Evolutionary conservation across 2,797 vertebrate genomes (phyloP).

Genomic region (Cichlasoma orientale): DNA sequence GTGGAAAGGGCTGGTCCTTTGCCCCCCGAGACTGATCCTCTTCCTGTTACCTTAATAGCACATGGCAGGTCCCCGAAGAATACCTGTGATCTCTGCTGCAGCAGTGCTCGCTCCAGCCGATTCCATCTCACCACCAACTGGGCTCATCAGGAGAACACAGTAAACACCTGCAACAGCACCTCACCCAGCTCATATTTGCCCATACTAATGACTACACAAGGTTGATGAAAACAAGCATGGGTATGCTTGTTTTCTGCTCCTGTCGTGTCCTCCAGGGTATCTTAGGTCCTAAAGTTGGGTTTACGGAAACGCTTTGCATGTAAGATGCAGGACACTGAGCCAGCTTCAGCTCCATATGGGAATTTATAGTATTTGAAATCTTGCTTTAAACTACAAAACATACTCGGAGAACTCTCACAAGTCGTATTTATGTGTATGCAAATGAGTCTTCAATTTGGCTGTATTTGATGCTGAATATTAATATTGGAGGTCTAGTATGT

Average conservation of each 20-base stretch:
- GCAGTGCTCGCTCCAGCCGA: constrained; percentile 3
- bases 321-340: background rate
- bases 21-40: background rate
- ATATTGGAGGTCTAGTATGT: background rate
- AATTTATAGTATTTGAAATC: background rate
- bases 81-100: constrained; percentile 32
- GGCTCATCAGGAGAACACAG: constrained; percentile 34
- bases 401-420: background rate
- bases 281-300: background rate
- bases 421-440: background rate
- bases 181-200: constrained; percentile 13
- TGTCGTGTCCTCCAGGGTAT: constrained; percentile 2
- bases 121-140: constrained; percentile 19
- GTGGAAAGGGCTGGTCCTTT: background rate
- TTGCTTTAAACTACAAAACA: background rate
- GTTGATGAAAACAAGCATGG: background rate
- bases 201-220: constrained; percentile 16
- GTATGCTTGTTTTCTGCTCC: background rate
- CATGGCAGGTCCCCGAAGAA: constrained; percentile 45
- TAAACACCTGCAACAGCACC: constrained; percentile 31
- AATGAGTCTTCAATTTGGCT: background rate
- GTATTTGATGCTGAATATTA: background rate
- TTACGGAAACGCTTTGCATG: background rate
- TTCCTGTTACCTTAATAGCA: constrained; percentile 26
- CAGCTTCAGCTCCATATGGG: background rate